Percentiles rank a stretch among this genome's conserved stretches.
These are phyloP conservation scores for Columba janthina DNA, from an alignment of 2,113 vertebrate genomes.

Conservation along the genomic window DNA sequence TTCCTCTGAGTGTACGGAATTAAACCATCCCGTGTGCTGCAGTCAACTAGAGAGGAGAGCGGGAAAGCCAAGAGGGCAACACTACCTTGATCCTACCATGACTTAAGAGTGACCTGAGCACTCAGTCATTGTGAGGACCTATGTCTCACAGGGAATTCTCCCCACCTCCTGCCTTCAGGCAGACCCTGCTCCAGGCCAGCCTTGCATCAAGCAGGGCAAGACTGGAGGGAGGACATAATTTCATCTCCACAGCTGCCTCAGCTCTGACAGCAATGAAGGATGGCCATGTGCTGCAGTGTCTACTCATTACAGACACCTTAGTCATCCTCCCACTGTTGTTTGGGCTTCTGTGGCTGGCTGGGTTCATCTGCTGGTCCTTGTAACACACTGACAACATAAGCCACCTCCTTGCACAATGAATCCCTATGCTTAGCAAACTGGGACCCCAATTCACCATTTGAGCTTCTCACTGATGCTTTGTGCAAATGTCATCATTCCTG, in stretches of 20 bases:
- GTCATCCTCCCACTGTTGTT: not conserved
- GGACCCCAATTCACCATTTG: not conserved
- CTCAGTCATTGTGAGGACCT: not conserved
- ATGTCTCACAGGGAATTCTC: not conserved
- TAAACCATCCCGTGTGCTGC: not conserved
- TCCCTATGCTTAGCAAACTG: not conserved
- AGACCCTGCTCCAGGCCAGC: not conserved
- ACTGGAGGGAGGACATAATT: not conserved
- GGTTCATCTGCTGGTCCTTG: not conserved
- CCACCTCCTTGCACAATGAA: not conserved
- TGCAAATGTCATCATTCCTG: not conserved
- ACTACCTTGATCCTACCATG: not conserved
- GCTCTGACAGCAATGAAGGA: not conserved
- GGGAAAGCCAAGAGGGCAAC: not conserved
- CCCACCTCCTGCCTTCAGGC: not conserved
- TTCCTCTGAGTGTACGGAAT: not conserved
- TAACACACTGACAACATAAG: slow-evolving; percentile 6
- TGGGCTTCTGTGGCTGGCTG: not conserved
- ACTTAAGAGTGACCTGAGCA: not conserved
- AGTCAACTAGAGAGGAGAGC: not conserved
- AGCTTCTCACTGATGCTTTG: not conserved
- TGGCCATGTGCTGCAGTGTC: not conserved
- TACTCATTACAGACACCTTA: not conserved
- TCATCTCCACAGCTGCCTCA: not conserved
- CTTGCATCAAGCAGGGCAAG: not conserved